phyloP scores from a whole-genome alignment of 2,888 invertebrate genomes.

The Nebria brevicollis region DNA sequence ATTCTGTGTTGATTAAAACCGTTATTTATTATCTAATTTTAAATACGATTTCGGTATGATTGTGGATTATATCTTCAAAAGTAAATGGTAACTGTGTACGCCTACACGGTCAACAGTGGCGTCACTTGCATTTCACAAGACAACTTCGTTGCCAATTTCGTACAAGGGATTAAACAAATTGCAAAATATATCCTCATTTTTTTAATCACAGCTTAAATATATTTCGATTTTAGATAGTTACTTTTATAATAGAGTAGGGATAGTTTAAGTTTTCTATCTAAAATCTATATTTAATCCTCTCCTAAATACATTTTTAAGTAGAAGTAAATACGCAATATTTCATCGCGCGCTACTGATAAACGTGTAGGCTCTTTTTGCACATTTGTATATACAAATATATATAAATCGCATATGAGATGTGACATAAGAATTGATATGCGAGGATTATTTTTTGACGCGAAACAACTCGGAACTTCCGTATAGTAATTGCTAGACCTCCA shows the following conservation, averaged over 20 bases:
- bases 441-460: background rate
- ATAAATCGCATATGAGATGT: background rate
- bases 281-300: too few relatives aligned
- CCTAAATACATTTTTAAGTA: too few relatives aligned
- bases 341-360: background rate
- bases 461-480: background rate
- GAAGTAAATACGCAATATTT: too few relatives aligned
- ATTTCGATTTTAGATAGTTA: too few relatives aligned
- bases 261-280: too few relatives aligned
- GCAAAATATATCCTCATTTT: too few relatives aligned
- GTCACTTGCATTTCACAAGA: background rate
- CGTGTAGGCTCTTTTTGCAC: background rate
- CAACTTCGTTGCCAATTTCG: too few relatives aligned
- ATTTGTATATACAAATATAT: background rate
- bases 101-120: slow-evolving; percentile 18
- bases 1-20: slow-evolving; percentile 32
- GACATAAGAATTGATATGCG: background rate
- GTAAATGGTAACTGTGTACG: slow-evolving; percentile 40
- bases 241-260: too few relatives aligned
- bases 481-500: background rate
- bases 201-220: too few relatives aligned
- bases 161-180: too few relatives aligned
- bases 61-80: slow-evolving; percentile 36
- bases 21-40: slow-evolving; percentile 45
- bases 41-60: slow-evolving; percentile 43